A percentile compares a stretch with the other conserved stretches of the same genome.
These are phyloP conservation scores for Pelecanoides urinatrix DNA, from an alignment of 2,113 vertebrate genomes.

Conservation along the genomic window DNA sequence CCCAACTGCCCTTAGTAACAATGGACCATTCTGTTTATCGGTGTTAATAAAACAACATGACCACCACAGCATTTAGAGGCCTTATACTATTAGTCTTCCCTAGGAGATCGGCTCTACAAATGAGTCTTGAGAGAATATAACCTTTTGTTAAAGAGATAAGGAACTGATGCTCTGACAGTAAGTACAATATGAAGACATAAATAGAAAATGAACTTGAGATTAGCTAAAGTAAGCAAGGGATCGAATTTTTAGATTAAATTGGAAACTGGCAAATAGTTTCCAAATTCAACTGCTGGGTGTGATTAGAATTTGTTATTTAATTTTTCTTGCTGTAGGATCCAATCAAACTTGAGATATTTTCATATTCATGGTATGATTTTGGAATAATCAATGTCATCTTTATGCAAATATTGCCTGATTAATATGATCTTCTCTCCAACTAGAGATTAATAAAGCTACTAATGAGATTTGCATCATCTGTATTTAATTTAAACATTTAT, in stretches of 20 bases:
- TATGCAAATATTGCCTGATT: constrained; percentile 15
- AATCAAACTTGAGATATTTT: background rate
- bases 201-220: background rate
- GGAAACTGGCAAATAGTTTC: background rate
- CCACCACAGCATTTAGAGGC: background rate
- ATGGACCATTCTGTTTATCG: background rate
- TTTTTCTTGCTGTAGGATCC: background rate
- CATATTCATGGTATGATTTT: background rate
- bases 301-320: constrained; percentile 5
- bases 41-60: background rate
- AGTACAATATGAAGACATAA: background rate
- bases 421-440: background rate
- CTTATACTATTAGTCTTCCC: background rate
- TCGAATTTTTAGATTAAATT: background rate
- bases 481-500: background rate
- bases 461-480: background rate
- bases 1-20: background rate
- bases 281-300: background rate
- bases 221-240: background rate
- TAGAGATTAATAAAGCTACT: background rate
- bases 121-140: background rate
- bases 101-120: background rate
- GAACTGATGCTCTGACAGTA: background rate
- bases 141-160: background rate
- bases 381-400: background rate